Evolutionary conservation across 2,113 vertebrate species (phyloP).

Genomic region (Gymnogyps californianus): DNA sequence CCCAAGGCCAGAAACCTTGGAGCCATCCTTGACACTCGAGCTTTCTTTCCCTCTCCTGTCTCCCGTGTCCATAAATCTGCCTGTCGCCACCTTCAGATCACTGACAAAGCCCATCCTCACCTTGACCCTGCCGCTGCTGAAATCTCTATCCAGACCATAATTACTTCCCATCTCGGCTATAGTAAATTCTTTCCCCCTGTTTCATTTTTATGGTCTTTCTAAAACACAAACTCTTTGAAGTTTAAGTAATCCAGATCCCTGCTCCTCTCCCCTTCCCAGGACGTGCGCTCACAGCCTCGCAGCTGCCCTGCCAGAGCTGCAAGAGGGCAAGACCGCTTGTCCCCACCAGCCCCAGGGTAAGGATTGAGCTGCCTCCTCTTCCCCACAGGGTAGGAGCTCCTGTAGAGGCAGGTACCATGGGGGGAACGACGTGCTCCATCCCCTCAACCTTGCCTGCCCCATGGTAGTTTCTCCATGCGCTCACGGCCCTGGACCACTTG

Average conservation of each 20-base stretch:
- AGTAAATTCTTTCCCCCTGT: neutral
- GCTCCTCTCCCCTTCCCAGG: neutral
- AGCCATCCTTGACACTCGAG: neutral
- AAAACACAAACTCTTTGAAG: neutral
- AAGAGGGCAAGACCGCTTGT: fast-evolving
- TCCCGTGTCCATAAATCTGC: neutral
- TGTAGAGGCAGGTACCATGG: fast-evolving
- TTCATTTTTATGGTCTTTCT: neutral
- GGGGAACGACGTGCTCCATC: fast-evolving
- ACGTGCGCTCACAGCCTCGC: fast-evolving
- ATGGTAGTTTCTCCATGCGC: neutral
- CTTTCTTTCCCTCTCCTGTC: neutral
- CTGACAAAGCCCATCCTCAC: conserved; percentile 21
- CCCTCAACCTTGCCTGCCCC: neutral
- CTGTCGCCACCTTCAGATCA: neutral
- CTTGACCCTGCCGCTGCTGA: neutral
- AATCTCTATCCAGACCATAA: neutral
- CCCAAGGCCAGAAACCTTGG: neutral
- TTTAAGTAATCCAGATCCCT: neutral
- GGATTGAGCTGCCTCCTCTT: neutral
- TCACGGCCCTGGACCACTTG: neutral
- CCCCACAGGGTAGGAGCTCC: neutral
- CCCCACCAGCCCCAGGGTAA: fast-evolving
- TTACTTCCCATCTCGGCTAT: neutral
- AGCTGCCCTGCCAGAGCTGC: neutral